Evolutionary conservation across 2,113 vertebrate genomes (phyloP).

Genomic region (Corythornis madagascariensis): DNA sequence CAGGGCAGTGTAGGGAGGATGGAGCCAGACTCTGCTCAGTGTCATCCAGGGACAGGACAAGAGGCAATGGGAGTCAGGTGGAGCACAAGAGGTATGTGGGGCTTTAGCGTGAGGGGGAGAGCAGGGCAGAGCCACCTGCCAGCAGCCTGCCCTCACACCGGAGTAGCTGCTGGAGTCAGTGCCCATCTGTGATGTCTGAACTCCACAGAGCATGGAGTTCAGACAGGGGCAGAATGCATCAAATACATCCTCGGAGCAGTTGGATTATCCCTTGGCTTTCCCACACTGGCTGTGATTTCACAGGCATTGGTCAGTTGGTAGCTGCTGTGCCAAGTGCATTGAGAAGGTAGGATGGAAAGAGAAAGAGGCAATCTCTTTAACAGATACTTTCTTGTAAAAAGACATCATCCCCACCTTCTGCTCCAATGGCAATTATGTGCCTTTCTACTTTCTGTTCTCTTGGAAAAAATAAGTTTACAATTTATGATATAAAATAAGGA

Average conservation of each 20-base stretch:
- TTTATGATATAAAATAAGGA: background rate
- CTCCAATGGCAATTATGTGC: background rate
- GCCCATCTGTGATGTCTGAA: background rate
- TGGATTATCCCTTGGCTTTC: conserved; percentile 11
- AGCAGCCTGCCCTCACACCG: conserved; percentile 31
- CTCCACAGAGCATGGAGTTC: background rate
- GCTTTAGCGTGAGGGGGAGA: background rate
- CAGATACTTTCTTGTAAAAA: background rate
- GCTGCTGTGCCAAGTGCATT: background rate
- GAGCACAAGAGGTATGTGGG: too few species aligned
- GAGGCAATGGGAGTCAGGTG: too few species aligned
- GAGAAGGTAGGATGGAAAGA: background rate
- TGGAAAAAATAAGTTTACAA: background rate
- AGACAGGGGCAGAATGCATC: background rate
- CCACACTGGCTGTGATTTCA: background rate
- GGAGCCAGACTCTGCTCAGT: too few species aligned
- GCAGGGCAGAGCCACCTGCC: background rate
- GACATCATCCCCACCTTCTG: background rate
- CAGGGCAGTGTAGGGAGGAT: too few species aligned
- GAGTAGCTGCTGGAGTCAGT: background rate
- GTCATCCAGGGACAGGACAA: too few species aligned
- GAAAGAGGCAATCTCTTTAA: background rate
- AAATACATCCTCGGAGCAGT: background rate
- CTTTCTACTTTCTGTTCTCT: background rate
- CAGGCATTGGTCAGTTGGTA: background rate